Conservation (phyloP, 2,113 vertebrate species). For the Amphilophus citrinellus region DNA sequence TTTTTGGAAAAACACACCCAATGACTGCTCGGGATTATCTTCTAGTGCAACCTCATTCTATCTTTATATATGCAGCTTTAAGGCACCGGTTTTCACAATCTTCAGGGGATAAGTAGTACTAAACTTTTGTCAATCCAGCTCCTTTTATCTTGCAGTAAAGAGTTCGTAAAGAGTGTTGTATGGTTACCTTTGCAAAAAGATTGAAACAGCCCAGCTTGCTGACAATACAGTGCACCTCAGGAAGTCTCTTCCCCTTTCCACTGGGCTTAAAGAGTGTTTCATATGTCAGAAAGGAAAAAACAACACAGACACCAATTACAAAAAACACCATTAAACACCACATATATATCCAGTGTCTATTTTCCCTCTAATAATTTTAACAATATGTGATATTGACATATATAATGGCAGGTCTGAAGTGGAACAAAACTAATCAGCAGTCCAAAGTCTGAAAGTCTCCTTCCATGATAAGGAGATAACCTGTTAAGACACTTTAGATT, state of each 20-base stretch:
- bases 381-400: too few species aligned
- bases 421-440: neutral
- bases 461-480: neutral
- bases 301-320: neutral
- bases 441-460: constrained; percentile 6
- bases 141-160: constrained; percentile 5
- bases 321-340: neutral
- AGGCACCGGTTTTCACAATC: constrained; percentile 7
- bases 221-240: constrained; percentile 97
- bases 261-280: constrained; percentile 77
- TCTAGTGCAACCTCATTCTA: constrained; percentile 21
- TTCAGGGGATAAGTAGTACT: constrained; percentile 14
- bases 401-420: neutral
- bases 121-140: constrained; percentile 14
- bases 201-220: constrained; percentile 98
- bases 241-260: constrained; percentile 94
- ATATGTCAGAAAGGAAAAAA: constrained; percentile 16
- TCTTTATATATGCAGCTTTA: constrained; percentile 9
- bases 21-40: constrained; percentile 42
- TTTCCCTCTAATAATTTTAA: neutral
- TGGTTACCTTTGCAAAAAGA: constrained; percentile 94
- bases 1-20: constrained; percentile 47
- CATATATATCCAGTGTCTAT: neutral
- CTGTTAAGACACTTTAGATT: neutral
- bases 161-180: neutral